Conservation (phyloP, 1,140 invertebrate genomes). For the Lepidurus couesii region DNA sequence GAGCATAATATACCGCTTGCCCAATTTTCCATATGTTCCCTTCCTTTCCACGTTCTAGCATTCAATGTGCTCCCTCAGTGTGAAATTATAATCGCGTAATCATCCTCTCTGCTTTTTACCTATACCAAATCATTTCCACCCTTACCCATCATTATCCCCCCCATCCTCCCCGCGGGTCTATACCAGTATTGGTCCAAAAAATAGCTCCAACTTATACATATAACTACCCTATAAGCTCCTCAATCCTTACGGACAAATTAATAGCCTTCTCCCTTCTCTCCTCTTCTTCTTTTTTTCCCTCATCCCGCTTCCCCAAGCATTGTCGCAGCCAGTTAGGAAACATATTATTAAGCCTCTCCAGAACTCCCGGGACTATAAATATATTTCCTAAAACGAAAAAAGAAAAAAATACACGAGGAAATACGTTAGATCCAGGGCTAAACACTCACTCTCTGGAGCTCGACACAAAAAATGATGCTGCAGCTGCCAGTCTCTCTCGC, state of each 20-base stretch:
- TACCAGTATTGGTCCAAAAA: background rate
- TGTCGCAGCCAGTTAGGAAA: conserved; percentile 16
- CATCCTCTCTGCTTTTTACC: conserved; percentile 2
- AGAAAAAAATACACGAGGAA: background rate
- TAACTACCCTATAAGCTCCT: conserved; percentile 8
- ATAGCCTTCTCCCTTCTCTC: conserved; percentile 9
- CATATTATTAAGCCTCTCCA: conserved; percentile 16
- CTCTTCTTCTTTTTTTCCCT: background rate
- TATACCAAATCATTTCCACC: background rate
- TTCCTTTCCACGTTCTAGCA: background rate
- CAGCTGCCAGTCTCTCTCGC: background rate
- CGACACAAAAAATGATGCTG: background rate
- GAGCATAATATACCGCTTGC: background rate
- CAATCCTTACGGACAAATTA: background rate
- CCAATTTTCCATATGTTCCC: conserved; percentile 19
- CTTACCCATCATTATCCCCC: background rate
- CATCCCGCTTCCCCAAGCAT: background rate
- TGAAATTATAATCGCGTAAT: conserved; percentile 22
- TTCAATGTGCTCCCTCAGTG: conserved; percentile 3
- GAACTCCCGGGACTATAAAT: conserved; percentile 9
- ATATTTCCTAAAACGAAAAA: background rate
- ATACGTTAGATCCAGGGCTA: conserved; percentile 18
- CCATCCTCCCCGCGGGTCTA: background rate
- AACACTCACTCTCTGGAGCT: background rate
- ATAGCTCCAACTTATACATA: background rate